Conservation (phyloP, 2,113 vertebrate species). For the Crotophaga sulcirostris region DNA sequence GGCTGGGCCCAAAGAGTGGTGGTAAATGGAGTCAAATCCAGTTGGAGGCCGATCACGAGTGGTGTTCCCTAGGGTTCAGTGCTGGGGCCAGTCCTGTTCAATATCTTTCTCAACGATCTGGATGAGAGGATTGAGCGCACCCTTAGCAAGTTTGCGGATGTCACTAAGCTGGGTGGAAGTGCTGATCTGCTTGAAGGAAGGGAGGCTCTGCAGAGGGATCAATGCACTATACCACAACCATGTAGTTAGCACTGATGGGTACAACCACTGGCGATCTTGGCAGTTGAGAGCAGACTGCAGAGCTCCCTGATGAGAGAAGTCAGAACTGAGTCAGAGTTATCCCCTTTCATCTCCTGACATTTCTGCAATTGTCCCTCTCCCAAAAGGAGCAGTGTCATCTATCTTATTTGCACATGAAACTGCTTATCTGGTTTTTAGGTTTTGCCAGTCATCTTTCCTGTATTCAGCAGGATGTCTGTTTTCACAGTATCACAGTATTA, state of each 20-base stretch:
- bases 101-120: too few relatives aligned
- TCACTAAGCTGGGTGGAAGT: too few relatives aligned
- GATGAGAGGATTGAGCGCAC: too few relatives aligned
- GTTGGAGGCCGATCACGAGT: too few relatives aligned
- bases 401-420: background rate
- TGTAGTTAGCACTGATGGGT: background rate
- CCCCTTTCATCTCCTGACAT: background rate
- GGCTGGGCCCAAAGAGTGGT: too few relatives aligned
- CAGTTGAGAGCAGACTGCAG: background rate
- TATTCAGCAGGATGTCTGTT: background rate
- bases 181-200: too few relatives aligned
- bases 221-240: background rate
- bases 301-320: background rate
- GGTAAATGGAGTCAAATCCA: too few relatives aligned
- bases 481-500: too few relatives aligned
- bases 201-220: too few relatives aligned
- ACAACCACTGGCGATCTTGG: accelerated
- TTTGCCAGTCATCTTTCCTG: background rate
- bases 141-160: too few relatives aligned
- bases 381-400: background rate
- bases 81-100: too few relatives aligned
- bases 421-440: background rate
- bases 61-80: too few relatives aligned
- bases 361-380: background rate
- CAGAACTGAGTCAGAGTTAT: background rate